Conservation (phyloP, 1,140 invertebrate species). For the Atta colombica region DNA sequence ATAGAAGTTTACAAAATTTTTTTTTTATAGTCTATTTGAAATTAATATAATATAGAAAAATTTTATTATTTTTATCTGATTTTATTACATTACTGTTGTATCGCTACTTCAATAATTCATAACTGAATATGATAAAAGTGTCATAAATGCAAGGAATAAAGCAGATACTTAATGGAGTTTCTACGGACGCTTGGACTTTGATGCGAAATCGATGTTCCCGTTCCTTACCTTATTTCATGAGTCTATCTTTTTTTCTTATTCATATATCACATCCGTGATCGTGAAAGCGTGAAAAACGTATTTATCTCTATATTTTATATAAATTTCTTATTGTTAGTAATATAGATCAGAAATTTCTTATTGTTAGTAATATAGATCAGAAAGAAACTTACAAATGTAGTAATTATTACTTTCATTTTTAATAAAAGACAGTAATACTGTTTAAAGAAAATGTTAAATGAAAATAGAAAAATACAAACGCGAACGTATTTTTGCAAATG, state of each 20-base stretch:
- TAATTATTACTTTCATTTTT: neutral
- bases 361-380: neutral
- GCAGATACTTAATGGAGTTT: constrained; percentile 19
- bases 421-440: neutral
- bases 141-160: constrained; percentile 10
- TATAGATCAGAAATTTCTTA: neutral
- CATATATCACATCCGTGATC: neutral
- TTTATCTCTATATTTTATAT: neutral
- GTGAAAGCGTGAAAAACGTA: neutral
- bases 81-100: neutral
- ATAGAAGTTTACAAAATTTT: neutral
- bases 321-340: neutral
- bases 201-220: constrained; percentile 30
- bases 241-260: constrained; percentile 12
- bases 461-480: neutral
- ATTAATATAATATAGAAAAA: neutral
- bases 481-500: neutral
- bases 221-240: neutral
- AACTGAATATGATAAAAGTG: constrained; percentile 16
- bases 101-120: neutral
- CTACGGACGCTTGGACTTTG: constrained; percentile 15
- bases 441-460: neutral
- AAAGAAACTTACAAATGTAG: neutral
- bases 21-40: neutral
- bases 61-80: neutral